Evolutionary conservation across 2,113 vertebrate species (phyloP).

Genomic region (Austrofundulus limnaeus): DNA sequence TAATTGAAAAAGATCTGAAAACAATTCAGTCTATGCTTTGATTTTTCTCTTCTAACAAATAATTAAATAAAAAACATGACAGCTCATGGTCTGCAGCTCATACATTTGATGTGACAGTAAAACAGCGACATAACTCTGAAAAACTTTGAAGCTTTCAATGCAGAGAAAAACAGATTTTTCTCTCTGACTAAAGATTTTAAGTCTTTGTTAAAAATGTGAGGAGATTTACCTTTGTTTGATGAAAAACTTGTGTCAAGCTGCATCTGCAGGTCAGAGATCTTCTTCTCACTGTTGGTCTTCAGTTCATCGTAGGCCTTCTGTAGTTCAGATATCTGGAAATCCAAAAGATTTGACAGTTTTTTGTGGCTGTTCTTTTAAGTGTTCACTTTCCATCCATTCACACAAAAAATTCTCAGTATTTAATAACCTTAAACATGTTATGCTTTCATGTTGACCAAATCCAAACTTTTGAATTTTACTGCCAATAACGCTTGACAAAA

Average conservation of each 20-base stretch:
- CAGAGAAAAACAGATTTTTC: too few relatives aligned
- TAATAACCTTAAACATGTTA: too few relatives aligned
- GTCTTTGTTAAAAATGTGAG: not conserved
- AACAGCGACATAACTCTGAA: not conserved
- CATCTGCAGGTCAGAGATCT: slow-evolving; percentile 50
- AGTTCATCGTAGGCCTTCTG: slow-evolving; percentile 57
- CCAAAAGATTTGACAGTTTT: not conserved
- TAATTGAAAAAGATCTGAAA: not conserved
- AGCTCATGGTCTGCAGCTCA: not conserved
- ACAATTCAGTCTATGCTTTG: not conserved
- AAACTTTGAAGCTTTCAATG: too few relatives aligned
- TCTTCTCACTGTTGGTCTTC: slow-evolving; percentile 65
- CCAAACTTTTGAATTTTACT: not conserved
- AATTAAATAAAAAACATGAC: not conserved
- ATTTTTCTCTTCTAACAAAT: not conserved
- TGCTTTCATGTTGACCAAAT: not conserved
- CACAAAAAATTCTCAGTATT: too few relatives aligned
- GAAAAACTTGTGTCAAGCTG: slow-evolving; percentile 42
- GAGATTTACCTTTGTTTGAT: slow-evolving; percentile 75
- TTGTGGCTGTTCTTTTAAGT: not conserved
- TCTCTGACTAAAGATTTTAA: too few relatives aligned
- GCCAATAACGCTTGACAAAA: not conserved
- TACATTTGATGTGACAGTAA: not conserved
- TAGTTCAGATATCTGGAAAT: slow-evolving; percentile 69
- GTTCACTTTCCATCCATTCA: not conserved